Evolutionary conservation across 2,888 invertebrate species (phyloP).

Genomic region (Lasiommata megera): DNA sequence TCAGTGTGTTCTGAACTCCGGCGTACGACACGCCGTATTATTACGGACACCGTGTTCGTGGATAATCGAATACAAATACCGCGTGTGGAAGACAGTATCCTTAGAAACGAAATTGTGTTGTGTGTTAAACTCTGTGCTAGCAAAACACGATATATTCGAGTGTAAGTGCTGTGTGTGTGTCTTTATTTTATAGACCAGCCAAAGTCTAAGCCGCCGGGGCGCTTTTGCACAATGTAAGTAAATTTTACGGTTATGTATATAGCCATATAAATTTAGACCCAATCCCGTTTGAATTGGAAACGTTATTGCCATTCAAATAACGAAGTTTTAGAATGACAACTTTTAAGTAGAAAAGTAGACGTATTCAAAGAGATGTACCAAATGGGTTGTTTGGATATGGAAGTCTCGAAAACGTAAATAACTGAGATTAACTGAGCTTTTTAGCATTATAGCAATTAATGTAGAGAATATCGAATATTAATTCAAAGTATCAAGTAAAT

Average conservation of each 20-base stretch:
- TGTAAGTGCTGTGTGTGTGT: slow-evolving; percentile 26
- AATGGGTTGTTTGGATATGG: neutral
- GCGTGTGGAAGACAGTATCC: slow-evolving; percentile 25
- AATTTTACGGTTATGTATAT: slow-evolving; percentile 28
- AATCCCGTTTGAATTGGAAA: slow-evolving; percentile 2
- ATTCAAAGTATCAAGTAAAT: too few relatives aligned
- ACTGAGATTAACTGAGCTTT: neutral
- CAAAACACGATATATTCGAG: slow-evolving; percentile 3
- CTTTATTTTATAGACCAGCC: slow-evolving; percentile 11
- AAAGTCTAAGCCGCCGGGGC: slow-evolving; percentile 31
- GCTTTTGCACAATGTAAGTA: slow-evolving; percentile 45
- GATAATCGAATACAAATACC: slow-evolving; percentile 29
- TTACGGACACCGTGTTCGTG: slow-evolving; percentile 12
- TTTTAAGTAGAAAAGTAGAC: neutral
- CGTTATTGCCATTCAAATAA: too few relatives aligned
- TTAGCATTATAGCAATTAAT: neutral
- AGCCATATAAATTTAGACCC: slow-evolving; percentile 16
- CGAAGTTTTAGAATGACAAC: neutral
- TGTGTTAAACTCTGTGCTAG: slow-evolving; percentile 10
- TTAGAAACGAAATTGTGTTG: slow-evolving; percentile 23
- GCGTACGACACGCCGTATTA: slow-evolving; percentile 44
- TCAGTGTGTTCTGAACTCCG: slow-evolving; percentile 67
- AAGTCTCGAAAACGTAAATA: neutral
- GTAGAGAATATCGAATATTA: too few relatives aligned
- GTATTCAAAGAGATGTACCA: neutral